Evolutionary conservation across 2,113 vertebrate genomes (phyloP).

Genomic region (Rana temporaria): DNA sequence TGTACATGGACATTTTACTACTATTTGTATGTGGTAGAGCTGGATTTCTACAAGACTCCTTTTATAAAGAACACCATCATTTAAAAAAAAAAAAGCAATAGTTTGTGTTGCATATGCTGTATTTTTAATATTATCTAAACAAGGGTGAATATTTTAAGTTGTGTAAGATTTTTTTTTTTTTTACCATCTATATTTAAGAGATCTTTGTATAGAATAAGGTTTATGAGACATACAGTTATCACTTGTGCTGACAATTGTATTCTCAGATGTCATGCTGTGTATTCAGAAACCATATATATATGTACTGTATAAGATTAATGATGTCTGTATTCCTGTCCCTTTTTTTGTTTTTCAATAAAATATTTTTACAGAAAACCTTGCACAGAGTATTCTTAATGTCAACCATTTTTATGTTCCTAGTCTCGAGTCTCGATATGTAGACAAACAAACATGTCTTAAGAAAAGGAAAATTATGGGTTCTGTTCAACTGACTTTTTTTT

Average conservation of each 20-base stretch:
- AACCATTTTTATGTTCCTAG: no score
- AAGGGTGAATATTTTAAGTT: not conserved
- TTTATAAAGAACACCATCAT: conserved; percentile 63
- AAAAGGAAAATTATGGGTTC: no score
- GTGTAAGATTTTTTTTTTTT: not conserved
- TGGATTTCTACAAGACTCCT: conserved; percentile 70
- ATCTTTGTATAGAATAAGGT: no score
- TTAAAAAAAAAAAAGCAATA: conserved; percentile 72
- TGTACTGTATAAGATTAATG: conserved; percentile 60
- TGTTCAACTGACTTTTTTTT: no score
- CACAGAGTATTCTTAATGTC: not conserved
- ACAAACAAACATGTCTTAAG: no score
- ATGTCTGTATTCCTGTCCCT: conserved; percentile 65
- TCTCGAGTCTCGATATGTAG: no score
- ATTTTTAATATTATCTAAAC: conserved; percentile 53
- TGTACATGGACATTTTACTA: no score
- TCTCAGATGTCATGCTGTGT: not conserved
- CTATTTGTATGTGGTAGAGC: conserved; percentile 71
- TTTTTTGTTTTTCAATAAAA: conserved; percentile 63
- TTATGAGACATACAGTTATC: not conserved
- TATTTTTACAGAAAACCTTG: conserved; percentile 63
- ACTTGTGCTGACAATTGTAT: not conserved
- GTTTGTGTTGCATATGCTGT: conserved; percentile 73
- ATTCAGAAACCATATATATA: not conserved
- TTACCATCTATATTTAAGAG: not conserved